Evolutionary conservation across 2,113 vertebrate genomes (phyloP), one percentile per base, ranked within the genome.

Genomic region (Herpetotheres cachinnans): DNA sequence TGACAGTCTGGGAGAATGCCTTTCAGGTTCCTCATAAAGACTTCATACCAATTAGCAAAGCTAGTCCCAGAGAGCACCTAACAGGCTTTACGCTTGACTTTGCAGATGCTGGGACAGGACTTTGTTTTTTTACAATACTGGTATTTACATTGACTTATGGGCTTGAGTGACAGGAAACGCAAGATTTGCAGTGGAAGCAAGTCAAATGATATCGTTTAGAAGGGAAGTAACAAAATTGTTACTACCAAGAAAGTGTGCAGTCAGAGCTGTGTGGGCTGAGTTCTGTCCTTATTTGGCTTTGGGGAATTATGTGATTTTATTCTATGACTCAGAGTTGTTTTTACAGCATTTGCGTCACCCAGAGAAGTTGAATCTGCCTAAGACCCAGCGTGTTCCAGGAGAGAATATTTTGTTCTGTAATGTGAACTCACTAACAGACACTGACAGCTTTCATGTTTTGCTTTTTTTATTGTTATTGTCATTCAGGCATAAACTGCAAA

Each of bases 261-360:
- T 90, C 67, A 62, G 86, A 73, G 50, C 78, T 88, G 71, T 1
- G 82, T 93, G 89, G 96, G 91, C 84, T 55, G 67, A 94, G 47
- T 89, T 90, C 79, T 94, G 95, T 95, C 96, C 97, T 96, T 95
- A 90, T 65, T 95, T 97, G 93, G 95, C 96, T 95, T 95, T 21
- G 0, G 86, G 71, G 82, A 94, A 94, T 96, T 91, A 93, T 34
- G 63, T 94, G 91, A 89, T 95, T 96, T 95, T 97, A 65, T 95
- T 97, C 96, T 78, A 29, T 97, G 96, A 97, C 91, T 97, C 97
- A 97, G 84, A 89, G 50, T 71, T 96, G 93, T 95, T 96, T 96
- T 96, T 91, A 91, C 96, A 96, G 95, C 94, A 95, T 94, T 95
- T 97, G 95, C 90, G 89, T 97, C 91, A 93, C 59, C 78, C 89